Percentiles rank a stretch among this genome's conserved stretches.
Conservation (phyloP, 2,888 invertebrate genomes). For the Nyleta sp. region DNA sequence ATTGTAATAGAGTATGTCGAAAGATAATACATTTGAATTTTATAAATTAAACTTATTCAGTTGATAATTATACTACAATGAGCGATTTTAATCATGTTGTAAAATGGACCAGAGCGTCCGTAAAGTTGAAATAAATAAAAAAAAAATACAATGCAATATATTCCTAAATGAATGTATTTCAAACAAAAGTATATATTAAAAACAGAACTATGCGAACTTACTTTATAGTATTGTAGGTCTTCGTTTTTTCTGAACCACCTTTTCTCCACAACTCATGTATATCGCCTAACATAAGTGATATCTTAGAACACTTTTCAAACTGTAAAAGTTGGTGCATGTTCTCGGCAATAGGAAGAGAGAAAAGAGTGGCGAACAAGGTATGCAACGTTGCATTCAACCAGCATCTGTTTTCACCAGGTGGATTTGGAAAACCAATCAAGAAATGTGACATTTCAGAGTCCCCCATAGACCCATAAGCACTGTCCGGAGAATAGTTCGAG, state of each 20-base stretch:
- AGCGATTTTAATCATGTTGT: too few species aligned
- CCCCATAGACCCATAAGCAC: constrained; percentile 60
- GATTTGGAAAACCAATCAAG: constrained; percentile 77
- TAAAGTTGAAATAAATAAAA: too few species aligned
- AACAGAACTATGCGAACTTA: constrained; percentile 66
- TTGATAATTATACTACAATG: too few species aligned
- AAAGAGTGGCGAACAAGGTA: constrained; percentile 74
- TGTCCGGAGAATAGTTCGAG: constrained; percentile 59
- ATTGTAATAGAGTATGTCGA: too few species aligned
- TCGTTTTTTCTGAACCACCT: constrained; percentile 67
- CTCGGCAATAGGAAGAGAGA: constrained; percentile 69
- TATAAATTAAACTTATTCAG: too few species aligned
- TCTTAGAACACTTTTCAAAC: constrained; percentile 65
- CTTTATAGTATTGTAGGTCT: constrained; percentile 70
- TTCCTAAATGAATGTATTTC: too few species aligned
- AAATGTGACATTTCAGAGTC: constrained; percentile 69
- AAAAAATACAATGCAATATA: too few species aligned
- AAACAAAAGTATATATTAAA: too few species aligned
- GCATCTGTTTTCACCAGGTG: constrained; percentile 77
- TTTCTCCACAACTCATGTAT: constrained; percentile 71
- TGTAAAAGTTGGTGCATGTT: constrained; percentile 66
- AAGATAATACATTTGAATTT: too few species aligned
- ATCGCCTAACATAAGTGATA: constrained; percentile 70
- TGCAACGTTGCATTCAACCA: constrained; percentile 78
- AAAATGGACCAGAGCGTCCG: too few species aligned